phyloP scores from a whole-genome alignment of 2,888 invertebrate species.

The Tetrapedia diversipes region DNA sequence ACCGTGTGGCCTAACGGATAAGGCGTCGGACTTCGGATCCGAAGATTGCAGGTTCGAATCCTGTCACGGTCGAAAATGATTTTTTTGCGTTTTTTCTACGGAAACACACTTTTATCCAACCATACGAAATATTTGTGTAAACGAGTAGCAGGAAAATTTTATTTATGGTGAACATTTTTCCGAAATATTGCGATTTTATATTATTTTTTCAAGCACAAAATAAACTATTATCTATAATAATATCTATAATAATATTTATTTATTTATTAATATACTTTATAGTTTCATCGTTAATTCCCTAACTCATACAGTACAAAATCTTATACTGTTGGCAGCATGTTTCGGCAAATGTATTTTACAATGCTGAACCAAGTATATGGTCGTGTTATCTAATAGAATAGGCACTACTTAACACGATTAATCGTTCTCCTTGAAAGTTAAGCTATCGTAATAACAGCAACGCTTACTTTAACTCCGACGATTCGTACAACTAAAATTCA shows the following conservation, averaged over 20 bases:
- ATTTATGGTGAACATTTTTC: neutral
- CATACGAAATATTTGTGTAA: no score
- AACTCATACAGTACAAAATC: no score
- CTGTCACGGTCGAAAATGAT: slow-evolving; percentile 82
- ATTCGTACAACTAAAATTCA: no score
- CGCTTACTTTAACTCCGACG: neutral
- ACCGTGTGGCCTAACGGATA: slow-evolving; percentile 89
- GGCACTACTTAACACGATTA: neutral
- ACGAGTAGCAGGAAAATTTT: neutral
- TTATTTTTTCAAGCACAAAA: neutral
- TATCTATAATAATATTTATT: neutral
- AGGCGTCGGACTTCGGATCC: slow-evolving; percentile 87
- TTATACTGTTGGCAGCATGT: no score
- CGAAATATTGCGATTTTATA: no score
- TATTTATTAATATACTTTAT: neutral
- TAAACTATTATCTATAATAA: neutral
- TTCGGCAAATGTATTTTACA: neutral
- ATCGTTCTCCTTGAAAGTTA: neutral
- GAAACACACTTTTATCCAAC: neutral
- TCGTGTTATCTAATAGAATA: neutral
- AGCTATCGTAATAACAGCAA: slow-evolving; percentile 1
- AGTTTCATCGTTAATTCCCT: neutral
- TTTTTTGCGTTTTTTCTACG: slow-evolving; percentile 7
- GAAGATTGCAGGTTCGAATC: slow-evolving; percentile 85
- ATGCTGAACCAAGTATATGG: neutral